Evolutionary conservation across 2,888 invertebrate species (phyloP).

Genomic region (Aphrophora alni): DNA sequence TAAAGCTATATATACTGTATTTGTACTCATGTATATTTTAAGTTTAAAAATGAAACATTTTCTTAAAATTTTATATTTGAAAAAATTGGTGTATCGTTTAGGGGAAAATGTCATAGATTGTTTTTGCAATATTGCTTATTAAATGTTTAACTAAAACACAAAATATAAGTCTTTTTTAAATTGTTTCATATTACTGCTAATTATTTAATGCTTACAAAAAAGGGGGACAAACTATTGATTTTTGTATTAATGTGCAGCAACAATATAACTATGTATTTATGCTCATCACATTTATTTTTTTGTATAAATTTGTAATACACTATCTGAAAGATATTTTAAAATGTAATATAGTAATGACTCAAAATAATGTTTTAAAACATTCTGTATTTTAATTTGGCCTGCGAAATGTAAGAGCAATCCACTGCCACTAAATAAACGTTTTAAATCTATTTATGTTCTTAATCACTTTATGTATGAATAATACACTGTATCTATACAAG

Average conservation of each 20-base stretch:
- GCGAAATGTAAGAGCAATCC: background rate
- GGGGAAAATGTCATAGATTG: background rate
- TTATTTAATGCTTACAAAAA: background rate
- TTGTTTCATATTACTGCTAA: background rate
- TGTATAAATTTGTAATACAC: no score
- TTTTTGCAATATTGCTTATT: background rate
- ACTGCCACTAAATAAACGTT: slow-evolving; percentile 11
- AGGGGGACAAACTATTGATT: no score
- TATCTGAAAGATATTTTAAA: no score
- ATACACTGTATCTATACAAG: background rate
- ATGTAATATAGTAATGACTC: no score
- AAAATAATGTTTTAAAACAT: background rate
- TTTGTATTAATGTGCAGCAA: background rate
- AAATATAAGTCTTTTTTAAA: background rate
- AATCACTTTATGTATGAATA: background rate
- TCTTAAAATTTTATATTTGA: slow-evolving; percentile 2
- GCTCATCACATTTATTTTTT: background rate
- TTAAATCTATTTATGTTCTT: background rate
- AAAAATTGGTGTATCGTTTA: slow-evolving; percentile 9
- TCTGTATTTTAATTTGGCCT: background rate
- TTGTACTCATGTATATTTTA: background rate
- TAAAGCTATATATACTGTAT: background rate
- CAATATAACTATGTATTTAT: background rate
- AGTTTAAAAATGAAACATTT: background rate
- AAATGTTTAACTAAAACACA: background rate